Evolutionary conservation across 2,888 invertebrate genomes (phyloP).

Genomic region (Rhodophaea formosa): DNA sequence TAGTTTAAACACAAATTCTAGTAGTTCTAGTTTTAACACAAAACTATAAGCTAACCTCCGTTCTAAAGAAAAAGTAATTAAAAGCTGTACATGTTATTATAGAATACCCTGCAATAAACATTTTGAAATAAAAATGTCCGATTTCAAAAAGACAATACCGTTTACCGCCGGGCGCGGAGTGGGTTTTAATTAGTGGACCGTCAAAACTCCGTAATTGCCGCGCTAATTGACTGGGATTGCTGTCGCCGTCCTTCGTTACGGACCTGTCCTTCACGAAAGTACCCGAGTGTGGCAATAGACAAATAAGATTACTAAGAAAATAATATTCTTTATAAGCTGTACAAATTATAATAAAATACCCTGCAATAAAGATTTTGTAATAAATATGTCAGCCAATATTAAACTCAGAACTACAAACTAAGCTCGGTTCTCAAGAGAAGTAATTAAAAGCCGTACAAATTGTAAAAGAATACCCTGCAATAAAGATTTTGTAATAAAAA

Average conservation of each 20-base stretch:
- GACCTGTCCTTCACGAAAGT: too few species aligned
- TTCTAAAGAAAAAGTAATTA: not conserved
- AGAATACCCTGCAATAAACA: not conserved
- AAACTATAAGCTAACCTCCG: too few species aligned
- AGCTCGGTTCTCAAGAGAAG: too few species aligned
- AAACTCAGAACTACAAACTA: too few species aligned
- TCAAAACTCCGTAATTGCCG: slow-evolving; percentile 37
- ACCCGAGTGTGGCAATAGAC: too few species aligned
- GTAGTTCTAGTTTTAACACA: too few species aligned
- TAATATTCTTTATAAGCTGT: too few species aligned
- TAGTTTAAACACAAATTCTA: too few species aligned
- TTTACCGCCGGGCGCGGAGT: slow-evolving; percentile 15
- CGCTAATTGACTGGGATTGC: slow-evolving; percentile 45
- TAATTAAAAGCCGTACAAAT: not conserved
- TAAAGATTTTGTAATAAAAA: slow-evolving; percentile 4
- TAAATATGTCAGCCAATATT: too few species aligned
- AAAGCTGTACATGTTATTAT: not conserved
- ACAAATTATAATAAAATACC: too few species aligned
- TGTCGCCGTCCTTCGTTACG: slow-evolving; percentile 3
- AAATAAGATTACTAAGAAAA: too few species aligned
- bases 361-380: too few species aligned
- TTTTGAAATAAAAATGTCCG: slow-evolving; percentile 1
- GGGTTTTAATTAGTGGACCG: slow-evolving; percentile 36
- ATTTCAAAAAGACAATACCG: slow-evolving; percentile 22
- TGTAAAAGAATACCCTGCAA: not conserved